A percentile compares a stretch with the other conserved stretches of the same genome.
Evolutionary conservation across 2,113 vertebrate species (phyloP).

Genomic region (Phoxinus phoxinus): DNA sequence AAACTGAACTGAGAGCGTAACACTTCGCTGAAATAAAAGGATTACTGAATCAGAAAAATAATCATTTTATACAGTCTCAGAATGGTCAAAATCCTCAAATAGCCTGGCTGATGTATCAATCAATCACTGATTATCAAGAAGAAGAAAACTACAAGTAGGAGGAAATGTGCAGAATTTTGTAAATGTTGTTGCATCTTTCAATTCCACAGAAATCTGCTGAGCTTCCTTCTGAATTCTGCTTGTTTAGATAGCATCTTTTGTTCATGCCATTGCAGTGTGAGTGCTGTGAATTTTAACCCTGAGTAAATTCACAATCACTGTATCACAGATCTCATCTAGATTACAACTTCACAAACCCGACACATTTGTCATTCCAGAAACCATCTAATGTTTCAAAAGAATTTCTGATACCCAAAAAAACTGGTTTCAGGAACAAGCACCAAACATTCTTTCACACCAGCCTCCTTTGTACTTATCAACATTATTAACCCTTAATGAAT

Average conservation of each 20-base stretch:
- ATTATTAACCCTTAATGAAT: constrained; percentile 38
- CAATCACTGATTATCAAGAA: background rate
- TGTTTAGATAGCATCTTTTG: background rate
- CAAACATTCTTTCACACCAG: background rate
- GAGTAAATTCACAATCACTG: no score
- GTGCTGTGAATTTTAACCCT: no score
- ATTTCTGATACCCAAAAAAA: background rate
- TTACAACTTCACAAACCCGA: background rate
- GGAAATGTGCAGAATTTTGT: background rate
- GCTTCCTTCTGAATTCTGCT: background rate
- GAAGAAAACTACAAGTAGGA: background rate
- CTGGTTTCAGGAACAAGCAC: constrained; percentile 7
- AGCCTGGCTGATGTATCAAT: background rate
- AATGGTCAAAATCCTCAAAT: background rate
- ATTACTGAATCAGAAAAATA: background rate
- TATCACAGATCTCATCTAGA: background rate
- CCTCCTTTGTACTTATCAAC: background rate
- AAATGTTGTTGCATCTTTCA: background rate
- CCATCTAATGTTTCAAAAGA: background rate
- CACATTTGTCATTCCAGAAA: background rate
- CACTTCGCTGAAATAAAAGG: background rate
- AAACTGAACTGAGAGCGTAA: background rate
- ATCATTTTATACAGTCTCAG: background rate
- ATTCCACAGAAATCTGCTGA: background rate
- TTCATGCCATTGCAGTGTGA: no score